Conservation (phyloP, 2,797 vertebrate species). For the Tolypeutes matacus region DNA sequence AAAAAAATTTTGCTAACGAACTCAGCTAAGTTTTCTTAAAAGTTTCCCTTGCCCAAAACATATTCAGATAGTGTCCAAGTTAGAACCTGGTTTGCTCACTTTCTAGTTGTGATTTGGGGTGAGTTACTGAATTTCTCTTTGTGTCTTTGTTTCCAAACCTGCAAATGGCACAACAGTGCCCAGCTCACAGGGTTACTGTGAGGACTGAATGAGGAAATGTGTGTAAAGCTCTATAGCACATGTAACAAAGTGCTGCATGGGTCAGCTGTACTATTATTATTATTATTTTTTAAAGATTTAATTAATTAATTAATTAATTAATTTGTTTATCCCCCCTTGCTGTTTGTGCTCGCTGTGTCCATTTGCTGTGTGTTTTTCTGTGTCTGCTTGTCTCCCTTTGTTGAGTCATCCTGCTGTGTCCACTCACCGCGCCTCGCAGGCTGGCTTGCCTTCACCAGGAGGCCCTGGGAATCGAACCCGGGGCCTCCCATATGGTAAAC, state of each 20-base stretch:
- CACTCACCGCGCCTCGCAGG: no score
- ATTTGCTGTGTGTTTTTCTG: no score
- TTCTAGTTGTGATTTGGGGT: not conserved
- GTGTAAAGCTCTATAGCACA: not conserved
- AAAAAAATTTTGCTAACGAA: not conserved
- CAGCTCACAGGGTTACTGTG: not conserved
- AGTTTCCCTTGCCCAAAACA: not conserved
- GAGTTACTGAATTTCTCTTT: not conserved
- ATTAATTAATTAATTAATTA: no score
- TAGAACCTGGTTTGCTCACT: not conserved
- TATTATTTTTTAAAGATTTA: no score
- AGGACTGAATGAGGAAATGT: not conserved
- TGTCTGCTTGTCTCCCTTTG: no score
- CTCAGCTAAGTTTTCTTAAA: constrained; percentile 10
- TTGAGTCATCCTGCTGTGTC: no score
- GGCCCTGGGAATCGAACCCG: no score
- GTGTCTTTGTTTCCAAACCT: constrained; percentile 34
- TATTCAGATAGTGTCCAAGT: not conserved
- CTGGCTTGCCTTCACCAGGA: no score
- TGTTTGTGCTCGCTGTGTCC: no score
- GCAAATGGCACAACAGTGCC: not conserved
- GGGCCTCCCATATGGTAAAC: no score
- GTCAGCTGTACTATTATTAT: no score
- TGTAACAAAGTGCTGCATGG: not conserved
- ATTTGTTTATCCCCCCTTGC: no score